These are phyloP conservation scores for Bolinopsis microptera DNA, from an alignment of 37 sponge, comb jelly and placozoan species.

Conservation along the genomic window DNA sequence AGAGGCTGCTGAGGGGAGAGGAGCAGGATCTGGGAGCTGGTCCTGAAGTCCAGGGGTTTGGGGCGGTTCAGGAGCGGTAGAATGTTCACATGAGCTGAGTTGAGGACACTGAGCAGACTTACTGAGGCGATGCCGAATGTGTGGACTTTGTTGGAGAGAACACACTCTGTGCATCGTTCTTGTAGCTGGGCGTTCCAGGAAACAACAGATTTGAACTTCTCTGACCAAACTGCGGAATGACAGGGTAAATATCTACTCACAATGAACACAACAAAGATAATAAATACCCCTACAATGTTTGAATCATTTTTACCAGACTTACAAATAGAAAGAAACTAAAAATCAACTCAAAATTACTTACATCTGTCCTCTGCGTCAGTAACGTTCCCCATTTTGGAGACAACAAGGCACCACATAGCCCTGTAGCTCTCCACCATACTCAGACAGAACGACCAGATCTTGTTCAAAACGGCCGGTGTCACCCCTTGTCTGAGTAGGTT, in stretches of 20 bases:
- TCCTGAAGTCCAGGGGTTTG: neutral
- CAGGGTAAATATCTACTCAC: neutral
- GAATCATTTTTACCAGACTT: too few species aligned
- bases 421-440: conserved; percentile 16
- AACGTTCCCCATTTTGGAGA: conserved; percentile 50
- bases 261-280: too few species aligned
- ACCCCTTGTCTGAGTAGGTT: neutral
- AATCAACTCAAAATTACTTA: neutral
- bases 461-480: neutral
- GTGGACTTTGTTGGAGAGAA: conserved; percentile 32
- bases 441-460: conserved; percentile 38
- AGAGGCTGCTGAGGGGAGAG: conserved; percentile 16
- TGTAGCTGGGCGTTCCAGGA: conserved; percentile 56
- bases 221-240: conserved; percentile 18
- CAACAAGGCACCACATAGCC: neutral
- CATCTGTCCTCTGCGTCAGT: conserved; percentile 42
- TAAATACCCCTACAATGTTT: too few species aligned
- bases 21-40: conserved; percentile 37
- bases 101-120: neutral
- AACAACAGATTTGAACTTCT: conserved; percentile 8
- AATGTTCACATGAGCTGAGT: neutral
- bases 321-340: too few species aligned
- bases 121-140: conserved; percentile 5
- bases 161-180: conserved; percentile 39
- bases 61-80: conserved; percentile 48